Percentiles rank a stretch among this genome's conserved stretches.
Evolutionary conservation across 2,888 invertebrate species (phyloP).

Genomic region (Geotrupes spiniger): DNA sequence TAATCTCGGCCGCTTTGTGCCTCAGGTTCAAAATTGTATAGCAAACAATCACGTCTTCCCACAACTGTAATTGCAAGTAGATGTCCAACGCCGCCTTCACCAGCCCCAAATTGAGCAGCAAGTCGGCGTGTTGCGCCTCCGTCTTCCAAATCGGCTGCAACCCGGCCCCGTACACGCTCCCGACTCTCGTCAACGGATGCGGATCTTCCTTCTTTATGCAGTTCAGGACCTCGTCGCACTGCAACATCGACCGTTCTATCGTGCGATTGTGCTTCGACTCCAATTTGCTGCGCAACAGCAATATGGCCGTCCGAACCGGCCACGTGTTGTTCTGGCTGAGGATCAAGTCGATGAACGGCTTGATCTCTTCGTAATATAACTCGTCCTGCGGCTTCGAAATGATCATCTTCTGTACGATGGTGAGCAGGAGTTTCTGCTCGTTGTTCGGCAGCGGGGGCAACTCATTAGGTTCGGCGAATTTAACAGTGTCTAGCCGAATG

Average conservation of each 20-base stretch:
- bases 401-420: constrained; percentile 69
- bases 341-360: constrained; percentile 68
- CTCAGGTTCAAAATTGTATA: constrained; percentile 79
- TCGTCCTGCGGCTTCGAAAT: constrained; percentile 78
- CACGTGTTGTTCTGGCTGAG: constrained; percentile 70
- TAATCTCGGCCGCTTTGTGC: constrained; percentile 89
- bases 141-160: constrained; percentile 75
- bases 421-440: constrained; percentile 76
- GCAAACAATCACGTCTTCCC: constrained; percentile 92
- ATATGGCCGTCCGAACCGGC: constrained; percentile 70
- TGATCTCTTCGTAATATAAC: constrained; percentile 76
- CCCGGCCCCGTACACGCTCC: constrained; percentile 68
- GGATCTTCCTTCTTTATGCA: constrained; percentile 51
- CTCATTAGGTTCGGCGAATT: constrained; percentile 60
- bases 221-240: constrained; percentile 76
- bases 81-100: constrained; percentile 81
- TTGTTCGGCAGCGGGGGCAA: constrained; percentile 59
- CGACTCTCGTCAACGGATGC: constrained; percentile 50
- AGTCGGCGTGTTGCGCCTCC: constrained; percentile 72
- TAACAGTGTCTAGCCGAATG: constrained; percentile 74
- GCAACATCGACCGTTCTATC: constrained; percentile 84
- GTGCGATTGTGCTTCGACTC: constrained; percentile 78
- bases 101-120: constrained; percentile 77
- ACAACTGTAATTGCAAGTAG: constrained; percentile 71
- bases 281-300: constrained; percentile 72